Conservation (phyloP, 1,140 invertebrate species). For the Sycobia sp. region DNA sequence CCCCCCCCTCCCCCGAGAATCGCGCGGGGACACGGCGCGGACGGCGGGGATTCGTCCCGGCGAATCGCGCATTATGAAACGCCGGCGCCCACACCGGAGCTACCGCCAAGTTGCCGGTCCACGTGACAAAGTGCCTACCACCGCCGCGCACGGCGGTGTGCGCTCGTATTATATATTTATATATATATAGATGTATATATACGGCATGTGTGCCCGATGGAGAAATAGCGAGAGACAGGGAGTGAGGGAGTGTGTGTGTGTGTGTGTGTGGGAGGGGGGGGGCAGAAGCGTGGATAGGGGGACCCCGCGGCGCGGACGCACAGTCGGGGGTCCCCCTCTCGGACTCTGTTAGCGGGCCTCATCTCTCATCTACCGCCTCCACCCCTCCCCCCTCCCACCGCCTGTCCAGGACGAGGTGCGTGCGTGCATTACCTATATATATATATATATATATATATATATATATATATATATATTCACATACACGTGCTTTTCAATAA, state of each 20-base stretch:
- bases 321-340: conserved; percentile 15
- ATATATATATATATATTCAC: too few species aligned
- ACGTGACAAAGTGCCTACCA: conserved; percentile 17
- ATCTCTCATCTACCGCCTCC: conserved; percentile 5
- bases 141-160: background rate
- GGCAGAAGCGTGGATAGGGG: background rate
- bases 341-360: too few species aligned
- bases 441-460: too few species aligned
- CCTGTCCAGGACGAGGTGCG: too few species aligned
- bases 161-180: background rate
- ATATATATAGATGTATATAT: too few species aligned
- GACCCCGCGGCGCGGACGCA: conserved; percentile 1
- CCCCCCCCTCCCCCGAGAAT: background rate
- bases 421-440: too few species aligned
- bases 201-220: too few species aligned
- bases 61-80: conserved; percentile 30
- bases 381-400: background rate
- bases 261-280: background rate
- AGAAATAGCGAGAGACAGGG: too few species aligned
- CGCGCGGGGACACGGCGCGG: background rate
- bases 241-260: background rate
- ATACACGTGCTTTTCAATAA: too few species aligned
- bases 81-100: conserved; percentile 18
- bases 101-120: background rate
- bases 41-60: background rate